Base-by-base conservation (phyloP, 2,888 invertebrate species). In the Oscheius sp. region DNA sequence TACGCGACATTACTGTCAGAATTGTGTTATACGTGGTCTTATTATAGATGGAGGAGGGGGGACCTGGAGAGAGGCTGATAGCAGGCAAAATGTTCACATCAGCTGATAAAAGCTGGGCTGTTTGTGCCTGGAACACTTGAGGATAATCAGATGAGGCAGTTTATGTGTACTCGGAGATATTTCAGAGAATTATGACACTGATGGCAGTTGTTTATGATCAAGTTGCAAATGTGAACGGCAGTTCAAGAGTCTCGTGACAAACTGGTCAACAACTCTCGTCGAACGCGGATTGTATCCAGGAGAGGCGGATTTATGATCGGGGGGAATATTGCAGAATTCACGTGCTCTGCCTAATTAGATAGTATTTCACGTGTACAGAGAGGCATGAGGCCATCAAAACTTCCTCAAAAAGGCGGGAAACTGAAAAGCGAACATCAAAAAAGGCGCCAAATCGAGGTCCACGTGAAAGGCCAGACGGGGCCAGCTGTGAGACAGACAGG, bases 401-500 rank as follows among this genome's bases (percentile, higher is more conserved):
- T 25, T 25, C 23, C 13, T 41, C 63, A 35, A 35, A 35, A 35
- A 35, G 35, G 35, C 35, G 63, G 63, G 63, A 63, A 43, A 41
- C 5, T n/a, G 16, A 25, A 18, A 16, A 43, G 63, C 45, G 27
- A 23, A 49, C n/a, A 49, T 25, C 25, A 35, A 66, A 66, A 27
- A 52, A 27, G 25, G 66, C 63, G 63, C 66, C 52, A 52, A 49
- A 66, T 29, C 46, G 66, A 25, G 52, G 27, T 35, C 35, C 66
- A 66, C 66, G 66, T 66, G 66, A 66, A 66, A 66, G 35, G 66
- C 66, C 66, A 66, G 66, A 66, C 66, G 66, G 52, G 35, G 35
- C 27, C 52, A 66, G 66, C 66, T 66, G 66, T 23, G 45, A 63
- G 66, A 49, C 66, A 52, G 66, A 29, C 52, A 49, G 64, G 27